phyloP scores from a whole-genome alignment of 2,113 vertebrate genomes.

The Rhabdornis inornatus region DNA sequence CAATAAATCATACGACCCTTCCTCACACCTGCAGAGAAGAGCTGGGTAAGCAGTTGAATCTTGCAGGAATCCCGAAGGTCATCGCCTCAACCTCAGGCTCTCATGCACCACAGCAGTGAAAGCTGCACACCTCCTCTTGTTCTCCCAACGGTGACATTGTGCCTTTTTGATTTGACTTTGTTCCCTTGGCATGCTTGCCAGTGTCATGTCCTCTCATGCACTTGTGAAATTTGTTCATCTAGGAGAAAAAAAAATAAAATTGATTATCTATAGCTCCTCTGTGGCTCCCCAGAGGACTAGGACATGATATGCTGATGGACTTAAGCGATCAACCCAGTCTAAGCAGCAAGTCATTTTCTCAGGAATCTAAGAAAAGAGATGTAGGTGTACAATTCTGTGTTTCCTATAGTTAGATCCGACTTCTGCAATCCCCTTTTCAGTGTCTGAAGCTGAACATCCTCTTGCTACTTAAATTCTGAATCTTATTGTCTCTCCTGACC shows the following conservation, averaged over 20 bases:
- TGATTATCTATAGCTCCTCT: rapidly evolving
- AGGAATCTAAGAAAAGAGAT: background rate
- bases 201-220: background rate
- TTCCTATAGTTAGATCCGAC: background rate
- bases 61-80: background rate
- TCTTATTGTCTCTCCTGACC: background rate
- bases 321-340: background rate
- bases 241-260: background rate
- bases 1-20: background rate
- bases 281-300: background rate
- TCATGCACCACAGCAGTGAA: background rate
- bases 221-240: background rate
- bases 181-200: background rate
- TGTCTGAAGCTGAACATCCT: background rate
- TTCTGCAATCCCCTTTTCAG: background rate
- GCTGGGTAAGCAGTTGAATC: background rate
- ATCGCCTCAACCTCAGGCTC: background rate
- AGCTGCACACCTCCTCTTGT: background rate
- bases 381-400: background rate
- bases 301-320: background rate
- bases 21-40: constrained; percentile 41
- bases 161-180: background rate
- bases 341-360: background rate
- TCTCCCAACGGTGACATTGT: background rate
- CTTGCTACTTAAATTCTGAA: background rate